A percentile compares a stretch with the other conserved stretches of the same genome.
Conservation (phyloP, 2,888 invertebrate genomes). For the Sesamia inferens region DNA sequence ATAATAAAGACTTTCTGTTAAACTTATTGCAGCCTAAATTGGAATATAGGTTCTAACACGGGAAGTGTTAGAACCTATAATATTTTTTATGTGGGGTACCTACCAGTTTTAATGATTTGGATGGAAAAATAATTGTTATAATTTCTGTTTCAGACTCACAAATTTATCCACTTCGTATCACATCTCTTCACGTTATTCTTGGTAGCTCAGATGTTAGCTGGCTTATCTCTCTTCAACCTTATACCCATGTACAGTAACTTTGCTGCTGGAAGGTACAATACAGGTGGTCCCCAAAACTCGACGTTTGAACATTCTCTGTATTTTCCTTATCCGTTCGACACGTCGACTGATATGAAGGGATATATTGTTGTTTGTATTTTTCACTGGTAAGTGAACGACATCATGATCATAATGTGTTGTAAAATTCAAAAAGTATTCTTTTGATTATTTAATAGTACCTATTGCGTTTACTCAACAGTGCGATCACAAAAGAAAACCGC, state of each 20-base stretch:
- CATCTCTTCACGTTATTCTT: conserved; percentile 23
- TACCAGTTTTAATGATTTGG: not conserved
- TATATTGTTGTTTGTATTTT: conserved; percentile 36
- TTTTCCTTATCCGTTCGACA: conserved; percentile 49
- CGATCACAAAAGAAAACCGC: too few relatives aligned
- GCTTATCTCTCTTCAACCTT: conserved; percentile 26
- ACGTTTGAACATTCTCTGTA: conserved; percentile 16
- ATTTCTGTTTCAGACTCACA: conserved; percentile 42
- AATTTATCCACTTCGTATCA: conserved; percentile 24
- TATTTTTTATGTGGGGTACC: not conserved
- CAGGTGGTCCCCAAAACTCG: not conserved
- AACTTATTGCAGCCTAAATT: too few relatives aligned
- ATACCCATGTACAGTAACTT: conserved; percentile 14
- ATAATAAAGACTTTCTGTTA: too few relatives aligned
- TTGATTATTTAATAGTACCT: too few relatives aligned
- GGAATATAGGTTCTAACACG: not conserved
- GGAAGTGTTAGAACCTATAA: too few relatives aligned
- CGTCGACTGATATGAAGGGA: conserved; percentile 29
- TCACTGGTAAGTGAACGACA: conserved; percentile 43
- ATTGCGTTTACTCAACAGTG: too few relatives aligned
- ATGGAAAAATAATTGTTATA: too few relatives aligned
- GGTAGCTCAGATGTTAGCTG: conserved; percentile 1
- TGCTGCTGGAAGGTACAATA: conserved; percentile 23
- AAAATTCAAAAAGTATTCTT: too few relatives aligned
- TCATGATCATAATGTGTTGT: too few relatives aligned